phyloP scores from a whole-genome alignment of 2,113 vertebrate species.

The Ornithorhynchus anatinus region DNA sequence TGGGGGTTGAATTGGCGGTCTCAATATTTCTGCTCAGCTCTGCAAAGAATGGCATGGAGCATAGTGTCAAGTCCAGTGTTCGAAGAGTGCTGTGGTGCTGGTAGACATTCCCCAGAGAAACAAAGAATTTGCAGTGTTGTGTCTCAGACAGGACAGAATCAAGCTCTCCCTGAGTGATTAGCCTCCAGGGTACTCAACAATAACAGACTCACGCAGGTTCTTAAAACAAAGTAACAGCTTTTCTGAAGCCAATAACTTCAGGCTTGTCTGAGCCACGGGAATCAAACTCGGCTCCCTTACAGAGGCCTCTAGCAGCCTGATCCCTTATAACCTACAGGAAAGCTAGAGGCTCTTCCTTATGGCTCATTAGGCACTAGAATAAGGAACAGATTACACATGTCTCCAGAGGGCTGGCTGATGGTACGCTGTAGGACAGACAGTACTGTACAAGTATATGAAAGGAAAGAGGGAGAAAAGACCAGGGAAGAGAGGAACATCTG shows the following conservation, averaged over 20 bases:
- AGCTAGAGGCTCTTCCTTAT: background rate
- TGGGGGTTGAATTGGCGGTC: background rate
- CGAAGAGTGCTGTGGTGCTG: background rate
- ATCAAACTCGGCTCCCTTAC: background rate
- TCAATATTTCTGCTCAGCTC: background rate
- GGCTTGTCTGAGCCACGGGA: conserved; percentile 9
- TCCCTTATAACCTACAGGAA: background rate
- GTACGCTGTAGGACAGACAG: background rate
- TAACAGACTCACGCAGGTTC: conserved; percentile 45
- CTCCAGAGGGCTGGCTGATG: background rate
- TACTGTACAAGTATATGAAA: background rate
- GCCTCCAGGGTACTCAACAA: conserved; percentile 46
- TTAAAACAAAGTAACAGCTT: conserved; percentile 53
- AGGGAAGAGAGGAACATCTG: background rate
- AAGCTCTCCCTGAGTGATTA: conserved; percentile 47
- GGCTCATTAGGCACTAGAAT: background rate
- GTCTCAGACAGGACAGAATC: conserved; percentile 24
- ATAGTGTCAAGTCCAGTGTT: background rate
- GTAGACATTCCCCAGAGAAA: background rate
- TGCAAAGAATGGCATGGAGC: background rate
- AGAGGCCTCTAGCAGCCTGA: background rate
- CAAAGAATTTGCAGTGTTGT: conserved; percentile 20
- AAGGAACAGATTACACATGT: background rate
- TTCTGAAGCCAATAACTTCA: conserved; percentile 34
- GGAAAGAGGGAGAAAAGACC: background rate